Conservation (phyloP, 2,888 invertebrate genomes). For the Azorinus chamasolen region DNA sequence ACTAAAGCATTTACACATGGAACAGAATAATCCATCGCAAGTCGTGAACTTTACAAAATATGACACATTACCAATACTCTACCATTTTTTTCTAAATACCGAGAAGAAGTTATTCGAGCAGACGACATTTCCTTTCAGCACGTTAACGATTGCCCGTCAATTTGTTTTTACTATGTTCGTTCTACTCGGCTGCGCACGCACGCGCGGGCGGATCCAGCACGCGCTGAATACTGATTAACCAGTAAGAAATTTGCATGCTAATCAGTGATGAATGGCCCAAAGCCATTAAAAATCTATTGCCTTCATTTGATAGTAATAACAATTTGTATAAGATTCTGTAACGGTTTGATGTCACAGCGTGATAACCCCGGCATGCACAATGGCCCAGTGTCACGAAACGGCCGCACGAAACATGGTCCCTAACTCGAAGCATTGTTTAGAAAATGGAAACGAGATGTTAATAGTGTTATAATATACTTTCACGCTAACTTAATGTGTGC, state of each 20-base stretch:
- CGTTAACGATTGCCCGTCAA: background rate
- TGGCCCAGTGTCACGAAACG: conserved; percentile 56
- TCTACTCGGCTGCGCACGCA: conserved; percentile 35
- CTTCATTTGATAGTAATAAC: conserved; percentile 64
- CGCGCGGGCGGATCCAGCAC: conserved; percentile 12
- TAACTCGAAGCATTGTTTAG: conserved; percentile 44
- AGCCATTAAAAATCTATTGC: conserved; percentile 65
- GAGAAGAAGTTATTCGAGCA: background rate
- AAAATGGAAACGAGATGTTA: conserved; percentile 62
- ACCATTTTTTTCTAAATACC: no score
- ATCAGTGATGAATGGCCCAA: conserved; percentile 48
- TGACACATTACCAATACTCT: no score
- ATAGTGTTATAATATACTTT: conserved; percentile 66
- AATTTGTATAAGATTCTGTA: conserved; percentile 64
- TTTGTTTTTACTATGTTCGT: conserved; percentile 28
- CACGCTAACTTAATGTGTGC: conserved; percentile 54
- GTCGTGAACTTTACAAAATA: no score
- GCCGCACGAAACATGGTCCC: conserved; percentile 57
- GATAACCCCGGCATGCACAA: conserved; percentile 56
- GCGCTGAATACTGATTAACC: conserved; percentile 36
- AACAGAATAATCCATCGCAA: no score
- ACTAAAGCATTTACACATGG: no score
- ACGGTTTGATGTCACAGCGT: conserved; percentile 58
- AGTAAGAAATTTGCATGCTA: conserved; percentile 62
- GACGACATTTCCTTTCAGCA: no score